Conservation (phyloP, 30 jellyfish, hydroid and myxozoan genomes). For the Hydractinia echinata region DNA sequence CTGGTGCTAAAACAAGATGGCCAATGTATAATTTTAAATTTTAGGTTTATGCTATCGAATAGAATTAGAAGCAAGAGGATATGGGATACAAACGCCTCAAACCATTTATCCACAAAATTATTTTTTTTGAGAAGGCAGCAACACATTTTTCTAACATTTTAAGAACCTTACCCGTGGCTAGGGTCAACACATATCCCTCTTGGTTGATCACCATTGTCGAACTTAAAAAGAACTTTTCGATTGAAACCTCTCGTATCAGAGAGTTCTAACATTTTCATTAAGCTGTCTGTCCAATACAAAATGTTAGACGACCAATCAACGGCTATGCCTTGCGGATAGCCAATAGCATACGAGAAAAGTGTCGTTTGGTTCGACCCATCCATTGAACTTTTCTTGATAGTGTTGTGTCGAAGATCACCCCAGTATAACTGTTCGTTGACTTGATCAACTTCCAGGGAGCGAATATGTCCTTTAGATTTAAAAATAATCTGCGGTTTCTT, state of each 20-base stretch:
- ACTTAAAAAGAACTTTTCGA: conserved; percentile 50
- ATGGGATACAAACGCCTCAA: too few species aligned
- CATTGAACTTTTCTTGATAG: conserved; percentile 5
- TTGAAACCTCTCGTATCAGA: conserved; percentile 58
- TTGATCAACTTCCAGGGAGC: conserved; percentile 28
- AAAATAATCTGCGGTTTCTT: neutral
- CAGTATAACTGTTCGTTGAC: conserved; percentile 13
- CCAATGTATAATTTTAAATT: too few species aligned
- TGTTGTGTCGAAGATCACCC: conserved; percentile 23
- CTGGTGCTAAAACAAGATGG: too few species aligned
- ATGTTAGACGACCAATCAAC: conserved; percentile 89
- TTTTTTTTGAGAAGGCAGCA: too few species aligned
- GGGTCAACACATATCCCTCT: conserved; percentile 85
- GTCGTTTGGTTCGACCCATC: conserved; percentile 14
- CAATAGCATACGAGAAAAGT: conserved; percentile 53
- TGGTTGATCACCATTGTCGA: conserved; percentile 46
- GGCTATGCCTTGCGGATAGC: conserved; percentile 71
- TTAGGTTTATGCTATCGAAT: too few species aligned
- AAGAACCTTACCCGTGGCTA: conserved; percentile 53
- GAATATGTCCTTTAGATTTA: conserved; percentile 5
- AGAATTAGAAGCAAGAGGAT: too few species aligned
- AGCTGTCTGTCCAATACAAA: conserved; percentile 86
- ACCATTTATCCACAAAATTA: too few species aligned
- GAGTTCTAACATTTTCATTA: conserved; percentile 76
- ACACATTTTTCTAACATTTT: too few species aligned